Conservation (phyloP, 1,140 invertebrate genomes). For the Formica selysi region DNA sequence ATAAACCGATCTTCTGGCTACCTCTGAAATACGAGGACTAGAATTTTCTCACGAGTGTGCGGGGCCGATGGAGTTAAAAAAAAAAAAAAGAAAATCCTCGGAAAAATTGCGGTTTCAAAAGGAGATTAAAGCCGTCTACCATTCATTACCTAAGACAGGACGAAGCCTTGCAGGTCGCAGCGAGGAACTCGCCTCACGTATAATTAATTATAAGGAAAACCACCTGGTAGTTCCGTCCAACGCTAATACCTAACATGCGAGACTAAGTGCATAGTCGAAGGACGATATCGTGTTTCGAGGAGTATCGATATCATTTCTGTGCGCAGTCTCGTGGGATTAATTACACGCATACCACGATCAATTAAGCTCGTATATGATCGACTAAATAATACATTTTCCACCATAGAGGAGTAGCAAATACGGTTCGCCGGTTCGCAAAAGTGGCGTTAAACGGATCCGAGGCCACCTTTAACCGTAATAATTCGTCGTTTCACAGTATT, state of each 20-base stretch:
- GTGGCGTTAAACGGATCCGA: constrained; percentile 44
- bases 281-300: constrained; percentile 33
- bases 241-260: constrained; percentile 61
- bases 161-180: constrained; percentile 53
- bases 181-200: constrained; percentile 62
- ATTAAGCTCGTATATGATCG: constrained; percentile 48
- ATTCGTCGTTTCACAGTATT: constrained; percentile 53
- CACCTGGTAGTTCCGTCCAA: constrained; percentile 60
- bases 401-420: background rate
- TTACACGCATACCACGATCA: constrained; percentile 37
- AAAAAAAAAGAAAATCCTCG: constrained; percentile 24
- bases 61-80: constrained; percentile 16
- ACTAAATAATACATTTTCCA: constrained; percentile 53
- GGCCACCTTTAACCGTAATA: constrained; percentile 32
- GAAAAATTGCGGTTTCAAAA: constrained; percentile 59
- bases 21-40: constrained; percentile 55
- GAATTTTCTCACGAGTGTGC: constrained; percentile 44
- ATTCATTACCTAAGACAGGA: constrained; percentile 62
- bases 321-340: constrained; percentile 46
- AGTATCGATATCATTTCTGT: constrained; percentile 46
- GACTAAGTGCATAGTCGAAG: constrained; percentile 34
- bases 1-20: constrained; percentile 65
- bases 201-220: constrained; percentile 73
- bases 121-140: constrained; percentile 61
- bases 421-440: constrained; percentile 21